Conservation (phyloP, 1,140 invertebrate genomes). For the Eufriesea mexicana region DNA sequence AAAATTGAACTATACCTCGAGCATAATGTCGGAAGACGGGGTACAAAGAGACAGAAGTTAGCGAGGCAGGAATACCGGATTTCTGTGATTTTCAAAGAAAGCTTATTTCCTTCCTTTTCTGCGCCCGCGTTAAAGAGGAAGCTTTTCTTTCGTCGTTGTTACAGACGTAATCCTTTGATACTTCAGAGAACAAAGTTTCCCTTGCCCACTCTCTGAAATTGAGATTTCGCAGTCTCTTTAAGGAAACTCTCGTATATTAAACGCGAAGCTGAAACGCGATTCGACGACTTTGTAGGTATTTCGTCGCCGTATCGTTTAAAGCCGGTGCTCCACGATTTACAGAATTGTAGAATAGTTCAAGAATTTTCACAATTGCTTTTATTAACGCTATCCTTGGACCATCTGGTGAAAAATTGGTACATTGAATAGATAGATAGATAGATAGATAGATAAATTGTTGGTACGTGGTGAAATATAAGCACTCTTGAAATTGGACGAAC, state of each 20-base stretch:
- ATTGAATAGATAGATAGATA: too few species aligned
- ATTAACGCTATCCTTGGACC: too few species aligned
- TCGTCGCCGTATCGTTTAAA: too few species aligned
- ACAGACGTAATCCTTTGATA: conserved; percentile 7
- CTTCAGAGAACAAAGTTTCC: not conserved
- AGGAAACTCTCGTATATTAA: not conserved
- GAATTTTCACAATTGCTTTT: too few species aligned
- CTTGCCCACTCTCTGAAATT: not conserved
- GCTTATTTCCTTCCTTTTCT: not conserved
- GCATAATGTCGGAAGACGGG: not conserved
- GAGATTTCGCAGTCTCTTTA: not conserved
- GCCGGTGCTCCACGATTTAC: too few species aligned
- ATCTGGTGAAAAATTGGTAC: too few species aligned
- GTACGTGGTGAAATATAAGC: too few species aligned
- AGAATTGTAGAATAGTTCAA: too few species aligned
- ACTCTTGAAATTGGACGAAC: too few species aligned
- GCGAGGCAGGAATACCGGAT: not conserved
- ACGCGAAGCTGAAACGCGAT: too few species aligned
- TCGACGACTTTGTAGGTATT: too few species aligned
- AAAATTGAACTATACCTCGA: not conserved
- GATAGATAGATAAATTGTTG: too few species aligned
- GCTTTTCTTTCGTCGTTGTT: conserved; percentile 1
- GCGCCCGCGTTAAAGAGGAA: not conserved
- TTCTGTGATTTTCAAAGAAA: not conserved
- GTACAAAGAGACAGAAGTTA: not conserved